Evolutionary conservation across 2,888 invertebrate genomes (phyloP), one percentile per base, ranked within the genome.

Genomic region (Cheilosia urbana): DNA sequence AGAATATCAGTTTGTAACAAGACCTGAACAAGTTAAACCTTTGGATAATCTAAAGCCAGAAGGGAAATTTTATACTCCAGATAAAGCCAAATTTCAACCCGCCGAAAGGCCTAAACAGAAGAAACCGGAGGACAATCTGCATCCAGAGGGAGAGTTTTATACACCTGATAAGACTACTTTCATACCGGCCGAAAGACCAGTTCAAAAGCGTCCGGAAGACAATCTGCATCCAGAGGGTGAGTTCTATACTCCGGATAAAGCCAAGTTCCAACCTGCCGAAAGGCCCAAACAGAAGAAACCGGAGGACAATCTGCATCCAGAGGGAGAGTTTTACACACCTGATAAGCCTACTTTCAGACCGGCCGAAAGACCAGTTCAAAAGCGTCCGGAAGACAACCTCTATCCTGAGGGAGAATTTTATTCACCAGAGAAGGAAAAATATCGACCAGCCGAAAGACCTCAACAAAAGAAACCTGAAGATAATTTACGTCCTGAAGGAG

Each of bases 401-500:
- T 0, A 24, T 1, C 24, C 24, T 3, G 24, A 21, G 2, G n/a
- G n/a, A n/a, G n/a, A n/a, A n/a, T n/a, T n/a, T n/a, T n/a, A 21
- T 21, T 2, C 24, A 3, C 94, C 93, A 0, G 91, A 92, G 24
- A 92, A 91, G 71, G 88, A 89, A 0, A 93, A 93, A 2, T 94
- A 92, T 19, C 88, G 87, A 91, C 37, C 93, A 87, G 89, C 2
- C 57, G 94, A 95, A 88, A 92, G 93, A 88, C 90, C 89, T 2
- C 2, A 2, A 2, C 24, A 24, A 3, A 24, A 24, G 24, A 24
- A 24, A 24, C 91, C 92, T 60, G 87, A 93, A 57, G 94, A 94
- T 88, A 94, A 94, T 88, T 88, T 95, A 0, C 91, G 90, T 83
- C 93, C 94, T 0, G 95, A 95, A 89, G 95, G 95, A 1, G 93